A percentile compares a stretch with the other conserved stretches of the same genome.
These are phyloP conservation scores for Empidonax alnorum DNA, from an alignment of 2,113 vertebrate genomes.

Conservation along the genomic window DNA sequence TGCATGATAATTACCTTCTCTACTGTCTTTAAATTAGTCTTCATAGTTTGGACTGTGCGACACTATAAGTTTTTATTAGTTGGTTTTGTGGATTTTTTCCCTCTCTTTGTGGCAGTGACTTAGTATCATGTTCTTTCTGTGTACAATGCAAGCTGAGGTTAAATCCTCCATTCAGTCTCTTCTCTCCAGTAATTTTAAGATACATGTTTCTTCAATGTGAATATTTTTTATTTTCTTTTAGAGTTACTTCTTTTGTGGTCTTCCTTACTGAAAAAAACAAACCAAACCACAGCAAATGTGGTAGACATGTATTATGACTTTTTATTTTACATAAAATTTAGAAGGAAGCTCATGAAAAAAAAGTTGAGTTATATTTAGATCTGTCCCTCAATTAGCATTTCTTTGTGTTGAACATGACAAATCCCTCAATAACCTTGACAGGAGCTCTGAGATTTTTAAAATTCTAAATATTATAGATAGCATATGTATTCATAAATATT, in stretches of 20 bases:
- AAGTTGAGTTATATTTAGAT: neutral
- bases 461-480: neutral
- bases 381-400: neutral
- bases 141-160: neutral
- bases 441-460: neutral
- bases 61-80: neutral
- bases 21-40: neutral
- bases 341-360: neutral
- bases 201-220: neutral
- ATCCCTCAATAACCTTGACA: neutral
- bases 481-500: too few species aligned
- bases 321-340: neutral
- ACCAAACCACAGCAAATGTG: neutral
- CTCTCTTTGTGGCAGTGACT: neutral
- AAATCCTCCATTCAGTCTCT: neutral
- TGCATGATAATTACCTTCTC: neutral
- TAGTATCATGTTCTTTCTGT: neutral
- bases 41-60: neutral
- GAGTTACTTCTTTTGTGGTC: neutral
- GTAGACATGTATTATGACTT: neutral
- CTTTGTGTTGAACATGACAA: neutral
- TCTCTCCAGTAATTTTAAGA: neutral
- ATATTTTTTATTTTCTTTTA: neutral
- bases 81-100: rapidly evolving
- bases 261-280: neutral